Evolutionary conservation across 2,113 vertebrate genomes (phyloP).

Genomic region (Zosterops pallidus): DNA sequence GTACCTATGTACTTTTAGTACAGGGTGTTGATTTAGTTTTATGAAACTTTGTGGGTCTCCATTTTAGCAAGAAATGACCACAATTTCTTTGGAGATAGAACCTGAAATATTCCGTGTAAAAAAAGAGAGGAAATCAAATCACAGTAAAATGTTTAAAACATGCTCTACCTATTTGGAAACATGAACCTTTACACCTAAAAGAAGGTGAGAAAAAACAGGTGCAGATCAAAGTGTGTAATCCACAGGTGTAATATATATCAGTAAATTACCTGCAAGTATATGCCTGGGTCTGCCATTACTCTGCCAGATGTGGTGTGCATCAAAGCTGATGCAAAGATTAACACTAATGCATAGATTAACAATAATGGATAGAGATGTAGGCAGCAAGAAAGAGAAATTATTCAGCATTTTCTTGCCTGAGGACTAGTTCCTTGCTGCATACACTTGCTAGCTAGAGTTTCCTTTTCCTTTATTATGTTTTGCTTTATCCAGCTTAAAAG

Average conservation of each 20-base stretch:
- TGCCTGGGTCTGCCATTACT: not conserved
- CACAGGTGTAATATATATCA: not conserved
- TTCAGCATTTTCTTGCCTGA: not conserved
- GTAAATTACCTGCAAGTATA: not conserved
- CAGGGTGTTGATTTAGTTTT: not conserved
- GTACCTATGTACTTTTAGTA: not conserved
- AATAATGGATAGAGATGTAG: not conserved
- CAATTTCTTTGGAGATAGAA: not conserved
- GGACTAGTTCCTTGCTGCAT: not conserved
- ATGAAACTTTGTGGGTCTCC: fast-evolving
- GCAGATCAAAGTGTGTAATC: not conserved
- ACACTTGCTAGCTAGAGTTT: not conserved
- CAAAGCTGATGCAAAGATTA: conserved; percentile 9
- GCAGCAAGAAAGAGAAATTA: not conserved
- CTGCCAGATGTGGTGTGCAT: not conserved
- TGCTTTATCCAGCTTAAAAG: not conserved
- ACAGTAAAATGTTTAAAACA: not conserved
- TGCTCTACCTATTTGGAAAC: not conserved
- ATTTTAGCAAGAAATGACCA: not conserved
- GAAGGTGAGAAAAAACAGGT: not conserved
- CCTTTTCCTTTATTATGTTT: not conserved
- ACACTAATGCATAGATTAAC: not conserved
- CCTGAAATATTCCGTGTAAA: not conserved
- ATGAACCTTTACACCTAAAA: not conserved
- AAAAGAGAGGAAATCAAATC: not conserved